Evolutionary conservation across 2,113 vertebrate species (phyloP).

Genomic region (Plecotus auritus): DNA sequence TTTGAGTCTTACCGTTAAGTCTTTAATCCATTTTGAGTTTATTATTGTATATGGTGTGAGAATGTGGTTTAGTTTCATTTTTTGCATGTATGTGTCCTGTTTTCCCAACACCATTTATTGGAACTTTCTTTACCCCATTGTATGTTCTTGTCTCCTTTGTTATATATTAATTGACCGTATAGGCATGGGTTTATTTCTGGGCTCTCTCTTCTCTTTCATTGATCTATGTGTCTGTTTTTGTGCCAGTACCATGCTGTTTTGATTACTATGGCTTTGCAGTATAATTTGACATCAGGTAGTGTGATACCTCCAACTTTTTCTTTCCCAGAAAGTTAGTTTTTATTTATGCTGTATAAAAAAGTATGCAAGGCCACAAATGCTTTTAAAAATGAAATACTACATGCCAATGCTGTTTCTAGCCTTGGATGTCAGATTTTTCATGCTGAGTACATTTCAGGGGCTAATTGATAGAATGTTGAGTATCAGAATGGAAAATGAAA

Average conservation of each 20-base stretch:
- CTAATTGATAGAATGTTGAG: background rate
- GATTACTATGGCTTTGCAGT: background rate
- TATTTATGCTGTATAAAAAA: background rate
- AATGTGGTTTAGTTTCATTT: background rate
- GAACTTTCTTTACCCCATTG: background rate
- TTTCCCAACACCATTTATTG: background rate
- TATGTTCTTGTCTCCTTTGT: background rate
- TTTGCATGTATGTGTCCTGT: background rate
- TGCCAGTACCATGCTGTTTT: background rate
- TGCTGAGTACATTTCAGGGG: background rate
- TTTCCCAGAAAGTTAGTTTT: background rate
- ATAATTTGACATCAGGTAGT: background rate
- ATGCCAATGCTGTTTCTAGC: background rate
- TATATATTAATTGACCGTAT: background rate
- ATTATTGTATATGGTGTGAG: background rate
- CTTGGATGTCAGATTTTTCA: background rate
- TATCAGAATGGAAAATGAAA: background rate
- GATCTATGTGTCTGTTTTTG: background rate
- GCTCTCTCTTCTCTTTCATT: background rate
- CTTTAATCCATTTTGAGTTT: background rate
- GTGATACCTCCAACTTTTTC: background rate
- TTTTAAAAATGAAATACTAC: background rate
- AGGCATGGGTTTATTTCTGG: background rate
- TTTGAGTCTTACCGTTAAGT: background rate
- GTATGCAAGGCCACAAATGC: background rate